phyloP scores from a whole-genome alignment of 23 tunicate species.

The Trididemnum clinides region DNA sequence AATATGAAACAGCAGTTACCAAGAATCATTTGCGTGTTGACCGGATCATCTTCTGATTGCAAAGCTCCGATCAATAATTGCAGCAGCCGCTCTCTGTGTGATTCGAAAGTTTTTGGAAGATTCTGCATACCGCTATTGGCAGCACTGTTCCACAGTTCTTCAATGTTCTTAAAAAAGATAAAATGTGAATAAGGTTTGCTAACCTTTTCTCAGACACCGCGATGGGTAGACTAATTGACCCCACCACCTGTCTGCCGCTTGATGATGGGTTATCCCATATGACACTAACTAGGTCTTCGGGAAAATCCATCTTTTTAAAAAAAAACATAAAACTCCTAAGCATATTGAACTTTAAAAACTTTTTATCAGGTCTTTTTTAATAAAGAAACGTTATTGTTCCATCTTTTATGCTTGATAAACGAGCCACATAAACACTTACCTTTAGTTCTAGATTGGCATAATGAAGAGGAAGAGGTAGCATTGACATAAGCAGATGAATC shows the following conservation, averaged over 20 bases:
- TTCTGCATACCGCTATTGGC: neutral
- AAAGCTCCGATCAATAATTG: conserved; percentile 81
- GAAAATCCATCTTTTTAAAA: no score
- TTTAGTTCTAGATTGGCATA: conserved; percentile 61
- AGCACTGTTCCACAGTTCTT: conserved; percentile 40
- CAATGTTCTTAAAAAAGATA: conserved; percentile 20
- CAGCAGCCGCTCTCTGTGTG: conserved; percentile 61
- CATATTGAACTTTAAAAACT: no score
- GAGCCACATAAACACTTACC: conserved; percentile 42
- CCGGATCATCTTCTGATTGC: conserved; percentile 82
- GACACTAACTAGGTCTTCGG: no score
- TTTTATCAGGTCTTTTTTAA: no score
- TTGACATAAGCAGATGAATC: conserved; percentile 86
- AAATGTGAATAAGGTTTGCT: neutral
- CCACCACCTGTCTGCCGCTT: no score
- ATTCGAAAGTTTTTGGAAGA: conserved; percentile 41
- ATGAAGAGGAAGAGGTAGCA: conserved; percentile 89
- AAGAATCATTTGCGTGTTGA: conserved; percentile 92
- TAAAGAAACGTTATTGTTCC: no score
- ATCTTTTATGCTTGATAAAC: no score
- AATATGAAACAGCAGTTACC: conserved; percentile 43
- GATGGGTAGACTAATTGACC: no score
- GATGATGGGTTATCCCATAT: no score
- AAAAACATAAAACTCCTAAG: no score
- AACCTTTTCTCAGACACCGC: no score